Evolutionary conservation across 2,113 vertebrate species (phyloP), one percentile per base, ranked within the genome.

Genomic region (Emydocephalus ijimae): DNA sequence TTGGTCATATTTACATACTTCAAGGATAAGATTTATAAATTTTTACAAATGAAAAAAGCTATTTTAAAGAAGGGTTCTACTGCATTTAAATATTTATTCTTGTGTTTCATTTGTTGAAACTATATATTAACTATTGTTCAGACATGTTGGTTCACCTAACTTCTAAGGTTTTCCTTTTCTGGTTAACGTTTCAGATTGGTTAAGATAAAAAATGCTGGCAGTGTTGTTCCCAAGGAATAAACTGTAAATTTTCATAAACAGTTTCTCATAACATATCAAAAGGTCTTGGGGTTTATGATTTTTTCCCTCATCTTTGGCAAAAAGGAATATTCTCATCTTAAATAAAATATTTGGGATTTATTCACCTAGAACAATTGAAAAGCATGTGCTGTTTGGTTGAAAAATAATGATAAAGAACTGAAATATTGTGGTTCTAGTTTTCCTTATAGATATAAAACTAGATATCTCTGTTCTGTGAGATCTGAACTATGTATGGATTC

Each of bases 1-100:
- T 34, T 87, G 92, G 18, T 48, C 93, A 93, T 95, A 69, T 95
- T 92, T 94, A 93, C 92, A 96, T 93, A 91, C 94, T 93, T 91
- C 48, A 74, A 90, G 45, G 81, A 48, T 23, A 90, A 87, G 61
- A 92, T 94, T 95, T 94, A 95, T 93, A 90, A 21, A 3, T 81
- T 94, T 95, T 95, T 94, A 1, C 93, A 90, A 92, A 95, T 92
- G 52, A 57, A 95, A 96, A 92, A 95, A 94, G 94, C 45, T 97
- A 95, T 97, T 97, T 96, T 98, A 97, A 95, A 95, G 95, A 93
- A 94, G 34, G 20, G 57, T 96, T 97, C 18, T 97, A 96, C 93
- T 97, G 95, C 96, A 93, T 93, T 95, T 96, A 94, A 96, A 95
- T 94, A 92, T 94, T 96, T 94, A 92, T 91, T 94, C 54, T 64